Conservation (phyloP, 1,140 invertebrate genomes). For the Zelostemma sp. region DNA sequence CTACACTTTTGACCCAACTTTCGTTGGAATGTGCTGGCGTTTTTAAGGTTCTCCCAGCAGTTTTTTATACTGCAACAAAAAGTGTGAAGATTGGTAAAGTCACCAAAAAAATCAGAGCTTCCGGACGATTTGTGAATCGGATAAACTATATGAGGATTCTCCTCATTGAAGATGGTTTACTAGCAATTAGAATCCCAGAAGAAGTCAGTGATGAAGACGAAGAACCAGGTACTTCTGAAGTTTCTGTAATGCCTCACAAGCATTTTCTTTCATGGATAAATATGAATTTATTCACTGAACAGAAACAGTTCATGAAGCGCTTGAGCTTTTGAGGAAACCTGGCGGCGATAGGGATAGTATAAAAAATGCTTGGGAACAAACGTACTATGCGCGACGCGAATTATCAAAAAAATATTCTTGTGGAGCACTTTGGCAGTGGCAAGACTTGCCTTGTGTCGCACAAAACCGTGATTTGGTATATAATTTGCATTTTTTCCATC, state of each 20-base stretch:
- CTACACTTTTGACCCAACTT: slow-evolving; percentile 8
- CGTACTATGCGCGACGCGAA: slow-evolving; percentile 24
- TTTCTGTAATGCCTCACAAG: too few relatives aligned
- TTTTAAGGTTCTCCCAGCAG: slow-evolving; percentile 5
- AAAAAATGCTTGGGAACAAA: slow-evolving; percentile 10
- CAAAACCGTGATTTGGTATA: slow-evolving; percentile 25
- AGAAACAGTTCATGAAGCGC: slow-evolving; percentile 10
- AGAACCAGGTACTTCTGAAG: slow-evolving; percentile 7
- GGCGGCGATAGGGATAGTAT: slow-evolving; percentile 10
- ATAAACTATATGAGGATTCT: slow-evolving; percentile 10
- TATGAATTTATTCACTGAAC: not conserved
- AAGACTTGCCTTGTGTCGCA: slow-evolving; percentile 9
- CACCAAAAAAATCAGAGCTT: slow-evolving; percentile 10
- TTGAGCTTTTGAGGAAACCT: slow-evolving; percentile 1
- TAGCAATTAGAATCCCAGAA: not conserved
- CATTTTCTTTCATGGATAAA: too few relatives aligned
- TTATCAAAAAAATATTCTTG: slow-evolving; percentile 15
- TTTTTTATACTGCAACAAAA: slow-evolving; percentile 15
- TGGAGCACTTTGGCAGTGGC: slow-evolving; percentile 22
- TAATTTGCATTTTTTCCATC: not conserved
- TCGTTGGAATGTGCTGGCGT: not conserved
- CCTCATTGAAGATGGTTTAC: slow-evolving; percentile 9
- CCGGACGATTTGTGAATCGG: slow-evolving; percentile 13
- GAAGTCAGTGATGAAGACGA: slow-evolving; percentile 1
- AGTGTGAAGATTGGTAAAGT: not conserved